phyloP scores from a whole-genome alignment of 1,140 invertebrate species.

The Leptinotarsa lineolata region DNA sequence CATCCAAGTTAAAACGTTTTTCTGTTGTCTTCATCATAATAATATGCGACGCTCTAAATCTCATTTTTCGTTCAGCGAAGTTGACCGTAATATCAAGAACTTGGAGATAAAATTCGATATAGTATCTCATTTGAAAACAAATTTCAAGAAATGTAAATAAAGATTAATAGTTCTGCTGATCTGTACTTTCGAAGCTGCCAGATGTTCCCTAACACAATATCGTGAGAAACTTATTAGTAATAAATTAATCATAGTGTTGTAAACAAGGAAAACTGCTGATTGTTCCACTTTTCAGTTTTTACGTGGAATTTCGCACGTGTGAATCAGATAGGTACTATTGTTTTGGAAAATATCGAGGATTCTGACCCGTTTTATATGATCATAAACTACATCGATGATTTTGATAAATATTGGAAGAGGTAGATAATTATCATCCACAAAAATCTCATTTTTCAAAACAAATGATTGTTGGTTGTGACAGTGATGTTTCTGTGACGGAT shows the following conservation, averaged over 20 bases:
- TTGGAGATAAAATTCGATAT: too few relatives aligned
- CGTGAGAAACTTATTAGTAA: conserved; percentile 25
- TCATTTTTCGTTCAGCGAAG: neutral
- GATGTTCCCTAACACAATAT: conserved; percentile 17
- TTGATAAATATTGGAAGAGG: neutral
- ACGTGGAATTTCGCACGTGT: neutral
- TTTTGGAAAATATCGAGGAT: neutral
- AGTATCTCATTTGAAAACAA: neutral
- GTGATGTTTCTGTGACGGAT: too few relatives aligned
- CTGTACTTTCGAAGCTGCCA: conserved; percentile 8
- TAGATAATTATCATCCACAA: too few relatives aligned
- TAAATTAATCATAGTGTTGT: conserved; percentile 23
- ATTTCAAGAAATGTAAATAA: conserved; percentile 24
- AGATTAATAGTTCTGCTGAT: conserved; percentile 19
- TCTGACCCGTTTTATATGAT: neutral
- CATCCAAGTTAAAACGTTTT: neutral
- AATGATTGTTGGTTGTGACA: too few relatives aligned
- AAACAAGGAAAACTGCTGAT: conserved; percentile 20
- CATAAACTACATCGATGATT: neutral
- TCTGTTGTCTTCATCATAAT: neutral
- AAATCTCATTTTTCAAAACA: too few relatives aligned
- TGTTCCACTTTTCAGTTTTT: neutral
- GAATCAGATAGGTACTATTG: neutral
- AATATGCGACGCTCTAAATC: neutral
- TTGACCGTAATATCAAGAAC: too few relatives aligned